Base-by-base conservation (phyloP, 2,797 vertebrate species). In the Melopsittacus undulatus region DNA sequence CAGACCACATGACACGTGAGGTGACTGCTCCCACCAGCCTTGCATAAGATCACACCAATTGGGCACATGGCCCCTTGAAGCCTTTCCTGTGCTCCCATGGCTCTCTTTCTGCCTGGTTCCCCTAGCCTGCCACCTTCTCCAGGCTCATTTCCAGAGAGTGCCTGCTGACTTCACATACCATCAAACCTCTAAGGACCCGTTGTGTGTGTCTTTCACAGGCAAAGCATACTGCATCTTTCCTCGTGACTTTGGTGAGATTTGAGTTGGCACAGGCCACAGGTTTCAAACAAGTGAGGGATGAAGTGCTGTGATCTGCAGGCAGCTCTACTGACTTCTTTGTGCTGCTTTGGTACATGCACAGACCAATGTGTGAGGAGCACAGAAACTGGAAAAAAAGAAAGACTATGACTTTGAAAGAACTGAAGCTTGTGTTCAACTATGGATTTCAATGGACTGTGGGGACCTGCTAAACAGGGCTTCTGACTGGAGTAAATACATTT, bases 71-170 rank as follows among this genome's bases (percentile, higher is more conserved):
- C 22, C 34, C 40, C 18, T 67, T 3, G 49, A 5, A 61, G 21
- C 59, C 46, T 70, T n/a, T 56, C 14, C 49, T 0, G 0, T 1
- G 34, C 45, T 88, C 64, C 54, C 0, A 0, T 4, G 1, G 0
- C 7, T 5, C n/a, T 54, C 57, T 5, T 14, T 54, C 54, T 40
- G 42, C 36, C 5, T 1, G 23, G 5, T 43, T 38, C 30, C 29
- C 11, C 52, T 40, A 20, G 83, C 27, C 79, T 48, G 1, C 51
- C 45, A 8, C 51, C 59, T 87, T 91, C 51, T 62, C 70, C 48
- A 61, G 45, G 6, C 70, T 36, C 29, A 5, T 1, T 17, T n/a
- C 4, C 0, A 76, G 23, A 36, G 89, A 91, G 92, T 82, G 87
- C 9, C 87, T 87, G 80, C 74, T 92, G 95, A 82, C 67, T 84